Percentiles rank a stretch among this genome's conserved stretches.
Evolutionary conservation across 2,113 vertebrate species (phyloP).

Genomic region (Numenius arquata): DNA sequence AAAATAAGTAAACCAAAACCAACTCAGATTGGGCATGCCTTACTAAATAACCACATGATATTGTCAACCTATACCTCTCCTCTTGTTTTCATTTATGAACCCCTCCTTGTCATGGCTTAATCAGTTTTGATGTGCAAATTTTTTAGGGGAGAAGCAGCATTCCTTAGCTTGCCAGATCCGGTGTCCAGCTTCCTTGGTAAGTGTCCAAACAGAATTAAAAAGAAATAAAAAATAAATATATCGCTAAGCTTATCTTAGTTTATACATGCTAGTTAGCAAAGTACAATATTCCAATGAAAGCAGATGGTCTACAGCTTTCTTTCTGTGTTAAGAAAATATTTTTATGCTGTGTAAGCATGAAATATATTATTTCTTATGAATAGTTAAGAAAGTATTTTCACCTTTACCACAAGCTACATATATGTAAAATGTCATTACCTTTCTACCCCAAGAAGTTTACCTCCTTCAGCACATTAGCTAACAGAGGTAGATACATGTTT

Average conservation of each 20-base stretch:
- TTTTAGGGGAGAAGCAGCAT: not conserved
- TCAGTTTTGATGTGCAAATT: not conserved
- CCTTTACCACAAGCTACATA: not conserved
- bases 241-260: not conserved
- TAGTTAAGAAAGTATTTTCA: too few relatives aligned
- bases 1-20: not conserved
- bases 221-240: not conserved
- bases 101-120: not conserved
- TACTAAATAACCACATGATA: not conserved
- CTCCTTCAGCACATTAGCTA: not conserved
- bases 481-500: not conserved
- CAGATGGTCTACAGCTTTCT: not conserved
- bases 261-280: not conserved
- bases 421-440: not conserved
- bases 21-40: not conserved
- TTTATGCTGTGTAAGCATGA: too few relatives aligned
- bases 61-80: not conserved
- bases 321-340: not conserved
- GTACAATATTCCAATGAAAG: not conserved
- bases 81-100: not conserved
- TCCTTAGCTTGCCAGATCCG: not conserved
- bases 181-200: not conserved
- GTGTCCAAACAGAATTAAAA: not conserved
- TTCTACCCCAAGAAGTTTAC: not conserved
- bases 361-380: too few relatives aligned